A percentile compares a stretch with the other conserved stretches of the same genome.
Conservation (phyloP, 2,797 vertebrate genomes). For the Amazona ochrocephala region DNA sequence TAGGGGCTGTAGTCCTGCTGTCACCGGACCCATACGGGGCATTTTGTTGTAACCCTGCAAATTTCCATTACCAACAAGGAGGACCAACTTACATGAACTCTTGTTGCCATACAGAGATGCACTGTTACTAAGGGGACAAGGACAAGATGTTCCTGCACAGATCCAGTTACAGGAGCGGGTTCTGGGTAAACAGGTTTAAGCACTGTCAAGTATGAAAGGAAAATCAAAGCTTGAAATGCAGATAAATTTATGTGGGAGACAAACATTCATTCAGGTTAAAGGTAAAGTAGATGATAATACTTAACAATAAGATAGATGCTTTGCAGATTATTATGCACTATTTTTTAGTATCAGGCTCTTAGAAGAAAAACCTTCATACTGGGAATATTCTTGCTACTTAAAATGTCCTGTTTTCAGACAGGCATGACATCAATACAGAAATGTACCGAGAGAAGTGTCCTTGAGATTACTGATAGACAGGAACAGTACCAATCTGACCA, state of each 20-base stretch:
- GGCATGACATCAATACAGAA: not conserved
- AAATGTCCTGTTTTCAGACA: not conserved
- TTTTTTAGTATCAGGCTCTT: not conserved
- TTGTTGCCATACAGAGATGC: constrained; percentile 9
- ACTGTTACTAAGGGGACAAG: constrained; percentile 51
- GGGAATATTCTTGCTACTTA: not conserved
- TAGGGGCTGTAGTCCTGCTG: not conserved
- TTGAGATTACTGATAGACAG: not conserved
- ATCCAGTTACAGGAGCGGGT: constrained; percentile 9
- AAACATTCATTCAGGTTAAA: constrained; percentile 9
- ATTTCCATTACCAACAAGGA: not conserved
- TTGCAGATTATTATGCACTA: not conserved
- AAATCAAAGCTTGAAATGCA: constrained; percentile 12
- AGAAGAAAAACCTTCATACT: not conserved
- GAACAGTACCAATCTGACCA: not conserved
- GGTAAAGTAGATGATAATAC: not conserved
- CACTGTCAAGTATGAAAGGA: constrained; percentile 19
- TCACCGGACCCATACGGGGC: not conserved
- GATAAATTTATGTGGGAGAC: not conserved
- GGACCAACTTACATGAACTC: not conserved
- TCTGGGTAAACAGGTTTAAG: constrained; percentile 52
- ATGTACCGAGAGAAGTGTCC: not conserved
- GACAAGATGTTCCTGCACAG: constrained; percentile 42
- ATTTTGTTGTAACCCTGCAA: not conserved
- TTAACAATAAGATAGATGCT: not conserved